Conservation (phyloP, 2,113 vertebrate species). For the Nettapus auritus region DNA sequence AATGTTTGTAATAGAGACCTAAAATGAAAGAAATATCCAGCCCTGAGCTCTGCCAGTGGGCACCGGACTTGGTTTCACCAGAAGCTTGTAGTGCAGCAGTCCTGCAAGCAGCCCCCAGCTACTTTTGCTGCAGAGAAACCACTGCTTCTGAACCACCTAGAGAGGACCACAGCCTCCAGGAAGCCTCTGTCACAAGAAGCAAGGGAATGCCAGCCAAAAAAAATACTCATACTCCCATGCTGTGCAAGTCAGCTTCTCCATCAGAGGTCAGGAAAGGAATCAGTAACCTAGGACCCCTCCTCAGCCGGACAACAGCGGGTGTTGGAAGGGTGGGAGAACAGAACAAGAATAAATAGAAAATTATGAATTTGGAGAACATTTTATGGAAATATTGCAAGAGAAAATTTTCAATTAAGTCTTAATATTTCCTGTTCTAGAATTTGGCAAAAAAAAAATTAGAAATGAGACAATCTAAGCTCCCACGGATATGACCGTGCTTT, state of each 20-base stretch:
- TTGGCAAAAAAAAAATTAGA: not conserved
- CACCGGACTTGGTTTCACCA: not conserved
- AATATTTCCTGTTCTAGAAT: not conserved
- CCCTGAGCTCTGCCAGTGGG: not conserved
- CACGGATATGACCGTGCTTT: not conserved
- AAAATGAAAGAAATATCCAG: not conserved
- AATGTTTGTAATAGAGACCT: not conserved
- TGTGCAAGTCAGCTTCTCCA: not conserved
- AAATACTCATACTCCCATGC: not conserved
- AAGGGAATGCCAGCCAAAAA: not conserved
- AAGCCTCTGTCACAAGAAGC: fast-evolving
- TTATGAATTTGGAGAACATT: not conserved
- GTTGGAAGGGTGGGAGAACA: not conserved
- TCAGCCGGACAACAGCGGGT: not conserved
- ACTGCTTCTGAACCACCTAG: not conserved
- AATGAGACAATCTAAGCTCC: not conserved
- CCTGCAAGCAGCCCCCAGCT: not conserved
- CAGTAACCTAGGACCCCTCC: not conserved
- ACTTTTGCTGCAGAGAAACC: not conserved
- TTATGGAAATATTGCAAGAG: not conserved
- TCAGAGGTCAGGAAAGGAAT: not conserved
- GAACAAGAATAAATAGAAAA: not conserved
- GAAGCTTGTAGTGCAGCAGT: not conserved
- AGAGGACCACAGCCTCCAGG: not conserved
- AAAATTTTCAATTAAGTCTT: not conserved